Evolutionary conservation across 2,797 vertebrate species (phyloP).

Genomic region (Neomorphus geoffroyi): DNA sequence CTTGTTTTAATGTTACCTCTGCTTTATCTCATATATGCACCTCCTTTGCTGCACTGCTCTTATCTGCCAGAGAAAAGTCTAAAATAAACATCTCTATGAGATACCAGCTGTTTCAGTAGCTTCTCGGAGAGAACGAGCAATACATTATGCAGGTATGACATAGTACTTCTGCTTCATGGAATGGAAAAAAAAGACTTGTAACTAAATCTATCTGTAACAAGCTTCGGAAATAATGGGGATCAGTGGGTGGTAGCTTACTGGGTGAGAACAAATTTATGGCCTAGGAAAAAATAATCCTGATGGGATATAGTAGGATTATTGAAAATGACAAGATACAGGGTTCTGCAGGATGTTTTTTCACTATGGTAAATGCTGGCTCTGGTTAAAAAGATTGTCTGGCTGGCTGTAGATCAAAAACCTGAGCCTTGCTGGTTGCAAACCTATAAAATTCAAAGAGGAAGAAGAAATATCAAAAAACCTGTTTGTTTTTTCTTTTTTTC

Average conservation of each 20-base stretch:
- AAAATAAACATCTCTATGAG: slow-evolving; percentile 52
- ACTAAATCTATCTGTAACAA: slow-evolving; percentile 56
- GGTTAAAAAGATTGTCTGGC: slow-evolving; percentile 6
- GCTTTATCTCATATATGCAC: not conserved
- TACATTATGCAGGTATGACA: slow-evolving; percentile 14
- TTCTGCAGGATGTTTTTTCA: slow-evolving; percentile 37
- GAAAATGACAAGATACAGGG: slow-evolving; percentile 63
- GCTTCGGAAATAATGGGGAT: slow-evolving; percentile 57
- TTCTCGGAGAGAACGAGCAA: slow-evolving; percentile 4
- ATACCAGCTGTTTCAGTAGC: not conserved
- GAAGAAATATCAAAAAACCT: not conserved
- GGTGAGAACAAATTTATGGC: slow-evolving; percentile 72
- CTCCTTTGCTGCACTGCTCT: slow-evolving; percentile 7
- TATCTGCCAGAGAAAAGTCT: slow-evolving; percentile 54
- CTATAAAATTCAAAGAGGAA: not conserved
- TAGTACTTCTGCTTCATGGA: not conserved
- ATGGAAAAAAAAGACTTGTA: not conserved
- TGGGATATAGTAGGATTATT: slow-evolving; percentile 53
- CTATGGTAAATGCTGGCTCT: not conserved
- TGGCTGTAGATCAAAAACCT: slow-evolving; percentile 21
- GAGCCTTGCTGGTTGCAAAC: not conserved
- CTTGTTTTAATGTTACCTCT: not conserved
- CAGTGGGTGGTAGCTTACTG: slow-evolving; percentile 35
- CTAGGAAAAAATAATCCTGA: slow-evolving; percentile 46
- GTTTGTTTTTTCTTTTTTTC: not conserved